Conservation (phyloP, 1,140 invertebrate species). For the Drosophila mauritiana region DNA sequence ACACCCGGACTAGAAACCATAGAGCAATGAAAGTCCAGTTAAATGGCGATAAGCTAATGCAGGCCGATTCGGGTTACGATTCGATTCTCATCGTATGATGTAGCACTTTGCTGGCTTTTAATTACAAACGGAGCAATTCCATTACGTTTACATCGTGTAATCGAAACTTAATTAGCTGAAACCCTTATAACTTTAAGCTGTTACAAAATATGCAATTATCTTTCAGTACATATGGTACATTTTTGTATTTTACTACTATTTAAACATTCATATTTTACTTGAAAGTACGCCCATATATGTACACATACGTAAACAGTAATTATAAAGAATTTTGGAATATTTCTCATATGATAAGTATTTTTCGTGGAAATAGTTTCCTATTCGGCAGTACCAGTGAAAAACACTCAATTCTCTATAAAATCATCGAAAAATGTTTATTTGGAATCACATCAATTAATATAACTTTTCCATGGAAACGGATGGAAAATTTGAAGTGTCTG, state of each 20-base stretch:
- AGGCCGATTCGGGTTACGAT: conserved; percentile 17
- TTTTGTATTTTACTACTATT: too few relatives aligned
- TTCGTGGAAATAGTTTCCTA: too few relatives aligned
- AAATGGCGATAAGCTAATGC: conserved; percentile 30
- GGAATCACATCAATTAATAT: conserved; percentile 8
- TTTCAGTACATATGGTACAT: too few relatives aligned
- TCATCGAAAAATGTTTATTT: not conserved
- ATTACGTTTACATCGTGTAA: conserved; percentile 1
- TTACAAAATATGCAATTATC: not conserved
- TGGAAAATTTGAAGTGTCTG: conserved; percentile 13
- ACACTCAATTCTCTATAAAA: too few relatives aligned
- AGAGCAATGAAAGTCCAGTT: conserved; percentile 9
- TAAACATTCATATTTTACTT: too few relatives aligned
- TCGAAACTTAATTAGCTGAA: not conserved
- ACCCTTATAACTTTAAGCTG: not conserved
- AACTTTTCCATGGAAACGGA: not conserved
- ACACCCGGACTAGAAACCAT: conserved; percentile 1
- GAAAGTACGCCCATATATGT: too few relatives aligned
- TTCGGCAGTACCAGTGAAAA: too few relatives aligned
- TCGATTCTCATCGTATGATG: conserved; percentile 10
- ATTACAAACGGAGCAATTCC: conserved; percentile 6
- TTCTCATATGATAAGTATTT: too few relatives aligned
- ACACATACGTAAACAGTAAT: too few relatives aligned
- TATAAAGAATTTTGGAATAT: too few relatives aligned
- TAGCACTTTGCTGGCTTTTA: conserved; percentile 10